Base-by-base conservation (phyloP, 2,113 vertebrate genomes). In the Xiphophorus maculatus region DNA sequence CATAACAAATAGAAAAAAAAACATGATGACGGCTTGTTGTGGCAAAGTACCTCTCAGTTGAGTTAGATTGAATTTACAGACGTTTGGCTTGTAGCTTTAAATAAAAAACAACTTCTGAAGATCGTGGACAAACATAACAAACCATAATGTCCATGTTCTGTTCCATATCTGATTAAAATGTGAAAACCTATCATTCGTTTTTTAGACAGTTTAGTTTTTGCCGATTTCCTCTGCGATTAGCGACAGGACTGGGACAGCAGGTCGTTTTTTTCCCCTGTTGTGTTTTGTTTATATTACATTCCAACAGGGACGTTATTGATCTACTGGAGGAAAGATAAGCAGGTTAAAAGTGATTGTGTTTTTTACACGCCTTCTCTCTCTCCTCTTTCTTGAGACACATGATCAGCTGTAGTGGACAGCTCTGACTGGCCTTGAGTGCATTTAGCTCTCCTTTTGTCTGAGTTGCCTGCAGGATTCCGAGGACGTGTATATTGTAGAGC, bases 251-350 rank as follows among this genome's bases (percentile, higher is more conserved):
- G 48, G 22, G 7, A 54, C 28, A 62, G 22, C 10, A 40, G 71
- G 51, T 73, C 48, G 44, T 40, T 63, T 70, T 69, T 73, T 65
- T 12, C 10, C 35, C 42, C 27, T 61, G 28, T 66, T 15, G 6
- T 70, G 37, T 58, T 68, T 15, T 32, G 48, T 84, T 87, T 74
- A 0, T 8, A 8, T 87, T 75, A 68, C 83, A 84, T 77, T 62
- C 22, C 51, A 67, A 13, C 44, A 54, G 62, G 35, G n/a, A 17
- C 44, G 25, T 68, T 76, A 83, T 81, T 73, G 78, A 84, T 87
- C 64, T 30, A 29, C 27, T 9, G 8, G 2, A 64, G 67, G 27
- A 71, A 65, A 37, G 63, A 5, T 40, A 58, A 8, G 51, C 51
- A 25, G 9, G 51, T 58, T 54, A 54, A n/a, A 54, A 2, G 9